Base-by-base conservation (phyloP, 2,113 vertebrate genomes). In the Butorides virescens region DNA sequence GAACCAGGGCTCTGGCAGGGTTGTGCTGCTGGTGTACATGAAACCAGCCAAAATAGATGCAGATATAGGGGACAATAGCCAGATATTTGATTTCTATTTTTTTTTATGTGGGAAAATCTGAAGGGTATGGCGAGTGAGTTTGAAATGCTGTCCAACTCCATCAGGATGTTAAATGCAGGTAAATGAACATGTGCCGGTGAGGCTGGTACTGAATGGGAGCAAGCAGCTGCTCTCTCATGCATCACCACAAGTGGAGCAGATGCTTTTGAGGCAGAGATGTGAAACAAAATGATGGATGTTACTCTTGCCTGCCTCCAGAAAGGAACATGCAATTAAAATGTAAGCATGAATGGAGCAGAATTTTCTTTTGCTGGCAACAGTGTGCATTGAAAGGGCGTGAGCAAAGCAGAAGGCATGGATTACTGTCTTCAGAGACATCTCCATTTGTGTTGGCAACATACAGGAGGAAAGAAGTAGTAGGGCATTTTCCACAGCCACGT, bases 261-360 rank as follows among this genome's bases (percentile, higher is more conserved):
- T 94, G 90, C 77, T 94, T 95, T 82, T 10, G 5, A 96, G 66
- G 62, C 81, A 94, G 87, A 96, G 52, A 95, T 87, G 65, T 65
- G 77, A 90, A 96, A 89, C 56, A 79, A 87, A 92, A 92, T 59
- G 22, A 76, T 92, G 73, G 75, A 95, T 83, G 63, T 93, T 92
- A 84, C 76, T 86, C 73, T 94, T 68, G 77, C 58, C 65, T 93
- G 70, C 61, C 93, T 93, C 71, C 87, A 95, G 80, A 92, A 93
- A 65, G 44, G 39, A 93, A 39, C 52, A 66, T 23, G 74, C 44
- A 81, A 90, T 85, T 90, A 85, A 95, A 93, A 93, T 79, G 25
- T 49, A 65, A 93, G 74, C 90, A 77, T 88, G 90, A 96, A 92
- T 66, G 78, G 55, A 95, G 68, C 46, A 63, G 63, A 81, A 76